These are phyloP conservation scores for Dryadula phaetusa DNA, from an alignment of 2,888 invertebrate genomes.

Conservation along the genomic window DNA sequence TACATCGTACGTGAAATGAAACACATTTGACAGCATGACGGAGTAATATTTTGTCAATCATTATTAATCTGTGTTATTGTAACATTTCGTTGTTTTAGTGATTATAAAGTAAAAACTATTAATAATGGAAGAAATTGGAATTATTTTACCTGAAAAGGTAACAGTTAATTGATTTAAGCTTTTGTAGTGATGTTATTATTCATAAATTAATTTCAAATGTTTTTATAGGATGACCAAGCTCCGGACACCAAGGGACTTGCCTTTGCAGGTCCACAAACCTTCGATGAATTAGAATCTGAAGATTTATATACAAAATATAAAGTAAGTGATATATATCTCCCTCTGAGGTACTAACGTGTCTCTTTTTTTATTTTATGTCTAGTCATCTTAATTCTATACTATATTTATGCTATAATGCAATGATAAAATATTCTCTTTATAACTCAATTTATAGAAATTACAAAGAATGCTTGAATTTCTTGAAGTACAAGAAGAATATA, in stretches of 20 bases:
- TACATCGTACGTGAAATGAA: neutral
- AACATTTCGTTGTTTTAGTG: conserved; percentile 25
- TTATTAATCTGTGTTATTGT: conserved; percentile 30
- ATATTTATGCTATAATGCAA: neutral
- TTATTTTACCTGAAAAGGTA: conserved; percentile 92
- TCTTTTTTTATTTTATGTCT: neutral
- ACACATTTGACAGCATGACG: conserved; percentile 45
- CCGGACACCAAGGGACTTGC: conserved; percentile 86
- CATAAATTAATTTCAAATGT: neutral
- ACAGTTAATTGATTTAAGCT: conserved; percentile 40
- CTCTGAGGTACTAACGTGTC: neutral
- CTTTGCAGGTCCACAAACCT: conserved; percentile 87
- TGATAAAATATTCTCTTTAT: neutral
- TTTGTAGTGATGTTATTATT: neutral
- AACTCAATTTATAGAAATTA: conserved; percentile 88
- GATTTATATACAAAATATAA: conserved; percentile 98
- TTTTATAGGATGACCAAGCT: conserved; percentile 85
- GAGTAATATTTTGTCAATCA: conserved; percentile 46
- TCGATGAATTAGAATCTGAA: conserved; percentile 94
- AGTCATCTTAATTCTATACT: neutral
- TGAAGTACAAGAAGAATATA: conserved; percentile 99
- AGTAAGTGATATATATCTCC: conserved; percentile 75
- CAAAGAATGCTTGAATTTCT: conserved; percentile 98
- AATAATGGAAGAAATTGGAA: conserved; percentile 92
- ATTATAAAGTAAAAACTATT: conserved; percentile 22